Base-by-base conservation (phyloP, 1,140 invertebrate species). In the Brachionus sp. region DNA sequence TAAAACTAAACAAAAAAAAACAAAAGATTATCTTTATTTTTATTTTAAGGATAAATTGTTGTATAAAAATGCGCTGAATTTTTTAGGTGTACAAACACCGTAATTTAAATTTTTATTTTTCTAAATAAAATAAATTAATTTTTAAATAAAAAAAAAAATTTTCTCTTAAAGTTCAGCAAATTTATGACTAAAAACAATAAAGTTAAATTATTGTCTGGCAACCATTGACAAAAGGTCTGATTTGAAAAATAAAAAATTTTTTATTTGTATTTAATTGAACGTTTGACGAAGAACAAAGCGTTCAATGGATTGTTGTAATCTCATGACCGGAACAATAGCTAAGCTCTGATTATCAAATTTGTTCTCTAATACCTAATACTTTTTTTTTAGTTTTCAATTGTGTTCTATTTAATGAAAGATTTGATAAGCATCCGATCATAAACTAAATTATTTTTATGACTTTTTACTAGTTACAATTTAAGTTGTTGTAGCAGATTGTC, bases 51-150 rank as follows among this genome's bases (percentile, higher is more conserved):
- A 86, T 16, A 86, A 87, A 84, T 77, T 88, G 39, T 84, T 87
- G n/a, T 85, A 84, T 62, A 42, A 84, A 70, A 88, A 88, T 84
- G 87, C 85, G 19, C 53, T 87, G 9, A 84, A 87, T 35, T 88
- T 87, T 84, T 83, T 88, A 7, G 84, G 83, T 53, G 13, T 87
- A 6, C 80, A 87, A 13, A 73, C 16, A 19, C 23, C 29, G 10
- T 73, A 16, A 39, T 39, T 66, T 39, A 35, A 73, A 73, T 19
- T 73, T 35, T 42, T 44, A n/a, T 73, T 42, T 73, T 23, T 23
- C 1, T 23, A 70, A 75, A 25, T 39, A 16, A n/a, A 73, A 73
- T 42, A 73, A 39, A 39, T 16, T 39, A 10, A 42, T 73, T 39
- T 29, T 2, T 7, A 23, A 62, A 12, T 62, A 62, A 62, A 62